Conservation (phyloP, 2,888 invertebrate genomes). For the Sphaeridia pumilis region DNA sequence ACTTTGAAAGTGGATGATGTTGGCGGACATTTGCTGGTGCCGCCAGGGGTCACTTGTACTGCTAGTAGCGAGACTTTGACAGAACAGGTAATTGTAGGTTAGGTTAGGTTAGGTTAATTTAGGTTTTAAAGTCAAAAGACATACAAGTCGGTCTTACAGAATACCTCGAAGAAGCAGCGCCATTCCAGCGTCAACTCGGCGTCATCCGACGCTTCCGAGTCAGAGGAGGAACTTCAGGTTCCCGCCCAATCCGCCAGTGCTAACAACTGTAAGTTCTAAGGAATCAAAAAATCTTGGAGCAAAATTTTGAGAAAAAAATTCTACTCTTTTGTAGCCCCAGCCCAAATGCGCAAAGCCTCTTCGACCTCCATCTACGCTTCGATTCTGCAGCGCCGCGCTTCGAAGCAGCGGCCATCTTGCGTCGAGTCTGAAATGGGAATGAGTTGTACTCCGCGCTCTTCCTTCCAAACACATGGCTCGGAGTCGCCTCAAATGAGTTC, state of each 20-base stretch:
- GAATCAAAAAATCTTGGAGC: neutral
- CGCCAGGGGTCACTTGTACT: conserved; percentile 30
- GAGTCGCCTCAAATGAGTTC: conserved; percentile 50
- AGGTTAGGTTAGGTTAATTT: neutral
- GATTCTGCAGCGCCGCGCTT: conserved; percentile 35
- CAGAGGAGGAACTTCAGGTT: conserved; percentile 30
- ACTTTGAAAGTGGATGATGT: conserved; percentile 35
- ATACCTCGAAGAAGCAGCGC: conserved; percentile 28
- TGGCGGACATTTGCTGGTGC: conserved; percentile 32
- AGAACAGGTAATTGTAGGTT: conserved; percentile 24
- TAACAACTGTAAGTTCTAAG: conserved; percentile 24
- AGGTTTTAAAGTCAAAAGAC: neutral
- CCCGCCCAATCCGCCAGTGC: conserved; percentile 22
- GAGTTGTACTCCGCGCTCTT: conserved; percentile 47
- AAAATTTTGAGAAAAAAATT: neutral
- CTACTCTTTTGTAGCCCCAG: conserved; percentile 24
- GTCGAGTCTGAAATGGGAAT: conserved; percentile 39
- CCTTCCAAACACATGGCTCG: conserved; percentile 46
- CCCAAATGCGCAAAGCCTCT: conserved; percentile 32
- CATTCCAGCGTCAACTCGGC: conserved; percentile 34
- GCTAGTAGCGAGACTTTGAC: conserved; percentile 35
- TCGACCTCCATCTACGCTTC: conserved; percentile 36
- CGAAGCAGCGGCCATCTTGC: conserved; percentile 35
- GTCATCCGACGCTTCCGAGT: conserved; percentile 32
- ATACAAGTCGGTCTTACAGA: conserved; percentile 7